Percentiles rank a stretch among this genome's conserved stretches.
Conservation (phyloP, 1,140 invertebrate species). For the Steinernema khuongi region DNA sequence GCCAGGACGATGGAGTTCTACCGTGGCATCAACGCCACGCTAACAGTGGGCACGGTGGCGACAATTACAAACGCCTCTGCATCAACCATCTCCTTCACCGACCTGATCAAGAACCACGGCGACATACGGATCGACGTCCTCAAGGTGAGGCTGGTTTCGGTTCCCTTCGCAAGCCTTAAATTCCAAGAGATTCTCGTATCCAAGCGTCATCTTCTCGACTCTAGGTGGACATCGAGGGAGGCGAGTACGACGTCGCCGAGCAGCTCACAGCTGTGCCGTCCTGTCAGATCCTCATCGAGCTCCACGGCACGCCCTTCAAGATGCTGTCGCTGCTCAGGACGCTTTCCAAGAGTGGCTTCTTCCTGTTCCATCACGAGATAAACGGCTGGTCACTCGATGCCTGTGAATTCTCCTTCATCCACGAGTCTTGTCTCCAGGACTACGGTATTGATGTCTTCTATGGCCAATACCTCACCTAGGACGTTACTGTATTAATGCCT, state of each 20-base stretch:
- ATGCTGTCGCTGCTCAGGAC: not conserved
- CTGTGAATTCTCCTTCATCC: not conserved
- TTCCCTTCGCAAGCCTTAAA: too few relatives aligned
- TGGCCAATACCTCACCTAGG: too few relatives aligned
- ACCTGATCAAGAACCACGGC: not conserved
- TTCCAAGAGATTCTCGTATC: too few relatives aligned
- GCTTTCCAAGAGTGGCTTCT: not conserved
- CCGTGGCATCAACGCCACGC: not conserved
- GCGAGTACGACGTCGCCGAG: not conserved
- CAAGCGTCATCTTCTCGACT: too few relatives aligned
- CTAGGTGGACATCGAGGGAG: not conserved
- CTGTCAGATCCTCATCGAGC: constrained; percentile 15
- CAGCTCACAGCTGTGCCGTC: not conserved
- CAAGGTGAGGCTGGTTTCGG: too few relatives aligned
- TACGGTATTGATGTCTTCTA: too few relatives aligned
- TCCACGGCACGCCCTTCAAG: not conserved
- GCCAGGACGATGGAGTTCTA: not conserved
- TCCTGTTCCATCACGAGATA: not conserved
- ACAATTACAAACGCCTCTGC: not conserved
- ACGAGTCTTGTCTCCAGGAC: not conserved
- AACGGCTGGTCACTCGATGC: not conserved
- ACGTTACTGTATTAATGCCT: too few relatives aligned
- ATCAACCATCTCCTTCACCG: not conserved
- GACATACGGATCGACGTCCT: not conserved
- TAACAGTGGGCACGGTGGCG: not conserved